A percentile compares a stretch with the other conserved stretches of the same genome.
Evolutionary conservation across 2,888 invertebrate genomes (phyloP).

Genomic region (Drosophila austrosaltans): DNA sequence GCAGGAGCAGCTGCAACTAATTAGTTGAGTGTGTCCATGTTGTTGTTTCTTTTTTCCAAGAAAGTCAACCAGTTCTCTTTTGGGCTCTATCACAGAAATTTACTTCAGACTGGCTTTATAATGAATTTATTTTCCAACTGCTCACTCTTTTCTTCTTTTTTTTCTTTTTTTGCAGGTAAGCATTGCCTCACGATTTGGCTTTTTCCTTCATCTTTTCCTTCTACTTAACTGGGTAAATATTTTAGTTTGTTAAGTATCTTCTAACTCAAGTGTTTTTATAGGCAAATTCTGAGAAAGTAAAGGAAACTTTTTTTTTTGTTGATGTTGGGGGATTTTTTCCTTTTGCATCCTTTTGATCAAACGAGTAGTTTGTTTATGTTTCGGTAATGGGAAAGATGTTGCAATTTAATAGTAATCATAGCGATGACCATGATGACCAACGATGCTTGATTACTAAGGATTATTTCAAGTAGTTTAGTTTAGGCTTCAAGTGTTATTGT

Average conservation of each 20-base stretch:
- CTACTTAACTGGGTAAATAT: constrained; percentile 52
- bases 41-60: constrained; percentile 45
- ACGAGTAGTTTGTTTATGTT: constrained; percentile 1
- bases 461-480: background rate
- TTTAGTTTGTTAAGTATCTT: constrained; percentile 41
- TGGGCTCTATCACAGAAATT: constrained; percentile 25
- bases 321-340: constrained; percentile 15
- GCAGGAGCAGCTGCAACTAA: constrained; percentile 50
- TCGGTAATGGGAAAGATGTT: constrained; percentile 4
- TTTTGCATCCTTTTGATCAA: constrained; percentile 27
- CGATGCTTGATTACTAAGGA: background rate
- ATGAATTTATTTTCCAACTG: constrained; percentile 13
- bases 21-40: constrained; percentile 59
- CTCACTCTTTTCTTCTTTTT: constrained; percentile 14
- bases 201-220: background rate
- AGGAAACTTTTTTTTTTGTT: background rate
- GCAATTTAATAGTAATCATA: constrained; percentile 11
- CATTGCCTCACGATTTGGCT: constrained; percentile 40
- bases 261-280: constrained; percentile 39
- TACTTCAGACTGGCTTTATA: constrained; percentile 9
- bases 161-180: constrained; percentile 67
- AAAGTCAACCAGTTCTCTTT: constrained; percentile 53
- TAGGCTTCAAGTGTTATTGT: background rate
- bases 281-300: constrained; percentile 39
- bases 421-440: background rate